phyloP scores from a whole-genome alignment of 2,888 invertebrate species.

The Brachycybe producta region DNA sequence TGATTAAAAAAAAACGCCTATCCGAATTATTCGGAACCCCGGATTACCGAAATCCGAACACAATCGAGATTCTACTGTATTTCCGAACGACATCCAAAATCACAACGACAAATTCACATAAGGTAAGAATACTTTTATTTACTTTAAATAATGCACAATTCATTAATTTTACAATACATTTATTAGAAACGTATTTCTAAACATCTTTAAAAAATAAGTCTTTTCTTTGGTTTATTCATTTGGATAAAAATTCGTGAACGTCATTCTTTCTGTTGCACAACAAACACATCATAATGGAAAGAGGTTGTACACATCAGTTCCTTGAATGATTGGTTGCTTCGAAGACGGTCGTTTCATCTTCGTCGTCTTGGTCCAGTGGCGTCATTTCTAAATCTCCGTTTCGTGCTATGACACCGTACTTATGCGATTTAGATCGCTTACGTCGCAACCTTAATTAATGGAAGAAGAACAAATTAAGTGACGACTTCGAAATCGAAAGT shows the following conservation, averaged over 20 bases:
- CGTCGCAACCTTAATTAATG: constrained; percentile 25
- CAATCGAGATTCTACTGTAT: neutral
- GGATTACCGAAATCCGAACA: no score
- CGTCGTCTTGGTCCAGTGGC: constrained; percentile 37
- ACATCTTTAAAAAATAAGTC: neutral
- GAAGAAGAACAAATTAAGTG: neutral
- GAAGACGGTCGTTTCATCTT: constrained; percentile 30
- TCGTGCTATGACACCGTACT: constrained; percentile 37
- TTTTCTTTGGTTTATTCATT: neutral
- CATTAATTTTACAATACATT: neutral
- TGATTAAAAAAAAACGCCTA: no score
- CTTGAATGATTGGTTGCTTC: no score
- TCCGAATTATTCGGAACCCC: no score
- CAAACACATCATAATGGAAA: no score
- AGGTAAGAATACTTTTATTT: neutral
- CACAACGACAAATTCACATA: neutral
- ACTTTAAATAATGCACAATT: neutral
- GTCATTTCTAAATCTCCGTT: constrained; percentile 38
- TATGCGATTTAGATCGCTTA: constrained; percentile 34
- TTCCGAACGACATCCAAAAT: neutral
- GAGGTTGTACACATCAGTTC: no score
- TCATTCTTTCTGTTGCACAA: no score
- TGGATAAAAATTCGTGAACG: neutral
- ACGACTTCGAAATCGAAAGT: neutral
- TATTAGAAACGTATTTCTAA: neutral